These are phyloP conservation scores for Plestiodon gilberti DNA, from an alignment of 2,113 vertebrate species.

Conservation along the genomic window DNA sequence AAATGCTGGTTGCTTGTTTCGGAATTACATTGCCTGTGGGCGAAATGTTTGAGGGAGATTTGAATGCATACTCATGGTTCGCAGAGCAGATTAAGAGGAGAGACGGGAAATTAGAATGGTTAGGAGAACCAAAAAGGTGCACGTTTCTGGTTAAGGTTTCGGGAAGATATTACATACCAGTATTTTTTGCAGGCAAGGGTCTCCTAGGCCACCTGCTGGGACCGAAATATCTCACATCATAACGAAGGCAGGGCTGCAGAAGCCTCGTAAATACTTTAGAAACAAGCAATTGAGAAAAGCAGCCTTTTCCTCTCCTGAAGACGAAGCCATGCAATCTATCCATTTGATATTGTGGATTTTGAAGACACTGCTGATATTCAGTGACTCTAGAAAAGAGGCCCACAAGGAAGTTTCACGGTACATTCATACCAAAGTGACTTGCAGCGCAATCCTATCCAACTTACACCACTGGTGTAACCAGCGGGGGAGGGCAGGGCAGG, in stretches of 20 bases:
- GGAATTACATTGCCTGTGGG: slow-evolving; percentile 87
- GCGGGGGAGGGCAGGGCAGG: no score
- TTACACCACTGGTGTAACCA: no score
- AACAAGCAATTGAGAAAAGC: slow-evolving; percentile 73
- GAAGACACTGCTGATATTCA: neutral
- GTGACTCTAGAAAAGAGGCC: slow-evolving; percentile 1
- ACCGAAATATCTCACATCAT: slow-evolving; percentile 85
- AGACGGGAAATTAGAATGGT: slow-evolving; percentile 88
- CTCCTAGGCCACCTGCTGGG: slow-evolving; percentile 87
- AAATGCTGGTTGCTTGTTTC: slow-evolving; percentile 87
- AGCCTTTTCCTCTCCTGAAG: slow-evolving; percentile 66
- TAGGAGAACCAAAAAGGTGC: slow-evolving; percentile 80
- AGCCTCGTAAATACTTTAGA: slow-evolving; percentile 88
- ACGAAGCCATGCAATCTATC: slow-evolving; percentile 52
- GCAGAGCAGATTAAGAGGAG: slow-evolving; percentile 85
- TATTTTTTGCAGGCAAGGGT: slow-evolving; percentile 83
- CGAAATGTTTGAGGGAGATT: slow-evolving; percentile 86
- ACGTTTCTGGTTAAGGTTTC: slow-evolving; percentile 87
- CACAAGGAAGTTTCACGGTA: slow-evolving; percentile 47
- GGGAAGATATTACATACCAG: slow-evolving; percentile 86
- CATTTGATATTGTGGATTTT: slow-evolving; percentile 27
- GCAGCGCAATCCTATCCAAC: no score
- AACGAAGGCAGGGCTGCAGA: slow-evolving; percentile 87
- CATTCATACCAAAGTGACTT: neutral
- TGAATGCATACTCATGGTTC: slow-evolving; percentile 90